phyloP scores from a whole-genome alignment of 2,797 vertebrate genomes.

The Molossus molossus region DNA sequence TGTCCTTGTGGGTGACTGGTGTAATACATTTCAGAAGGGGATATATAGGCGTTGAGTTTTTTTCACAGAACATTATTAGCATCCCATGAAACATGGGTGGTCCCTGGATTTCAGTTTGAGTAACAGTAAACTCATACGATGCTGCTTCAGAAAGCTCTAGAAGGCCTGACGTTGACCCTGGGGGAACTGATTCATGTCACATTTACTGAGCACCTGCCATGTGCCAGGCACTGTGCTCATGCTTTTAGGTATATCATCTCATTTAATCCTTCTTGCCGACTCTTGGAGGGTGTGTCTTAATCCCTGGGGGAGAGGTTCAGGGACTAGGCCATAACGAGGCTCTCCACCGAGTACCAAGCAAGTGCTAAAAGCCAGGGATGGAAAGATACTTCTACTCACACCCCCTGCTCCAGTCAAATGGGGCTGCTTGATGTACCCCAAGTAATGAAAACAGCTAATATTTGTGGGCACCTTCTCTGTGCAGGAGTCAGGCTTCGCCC shows the following conservation, averaged over 20 bases:
- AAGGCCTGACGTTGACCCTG: neutral
- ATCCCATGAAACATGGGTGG: neutral
- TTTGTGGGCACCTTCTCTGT: neutral
- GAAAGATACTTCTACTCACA: neutral
- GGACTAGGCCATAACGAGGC: too few relatives aligned
- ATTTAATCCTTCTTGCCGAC: too few relatives aligned
- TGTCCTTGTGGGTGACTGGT: neutral
- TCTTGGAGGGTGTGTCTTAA: neutral
- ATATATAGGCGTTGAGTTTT: neutral
- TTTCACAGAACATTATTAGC: neutral
- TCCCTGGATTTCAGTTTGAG: neutral
- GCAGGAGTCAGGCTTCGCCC: neutral
- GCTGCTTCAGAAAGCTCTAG: neutral
- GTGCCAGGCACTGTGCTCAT: too few relatives aligned
- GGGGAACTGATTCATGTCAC: neutral
- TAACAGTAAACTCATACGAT: neutral
- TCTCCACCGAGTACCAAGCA: neutral
- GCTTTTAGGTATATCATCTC: neutral
- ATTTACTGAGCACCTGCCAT: neutral
- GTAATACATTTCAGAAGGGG: neutral
- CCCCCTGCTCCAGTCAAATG: neutral
- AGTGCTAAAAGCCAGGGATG: neutral
- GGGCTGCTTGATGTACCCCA: neutral
- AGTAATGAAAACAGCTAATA: neutral
- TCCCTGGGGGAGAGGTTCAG: neutral